Percentiles rank a stretch among this genome's conserved stretches.
Conservation (phyloP, 92 coral and sea anemone species). For the Bergia sp. region DNA sequence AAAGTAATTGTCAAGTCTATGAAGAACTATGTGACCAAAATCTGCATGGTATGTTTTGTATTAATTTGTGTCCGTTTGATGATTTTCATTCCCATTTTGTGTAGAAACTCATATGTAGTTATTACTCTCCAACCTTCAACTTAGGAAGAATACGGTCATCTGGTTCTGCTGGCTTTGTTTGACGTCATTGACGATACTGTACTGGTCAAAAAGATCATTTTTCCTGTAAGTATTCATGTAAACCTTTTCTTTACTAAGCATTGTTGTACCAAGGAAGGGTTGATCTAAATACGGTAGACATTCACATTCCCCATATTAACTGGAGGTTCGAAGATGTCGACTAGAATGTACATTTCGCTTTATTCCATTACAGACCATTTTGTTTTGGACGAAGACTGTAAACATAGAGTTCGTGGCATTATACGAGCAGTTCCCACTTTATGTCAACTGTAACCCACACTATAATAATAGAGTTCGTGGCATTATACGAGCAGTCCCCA, state of each 20-base stretch:
- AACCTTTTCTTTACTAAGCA: not conserved
- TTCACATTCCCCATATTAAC: too few species aligned
- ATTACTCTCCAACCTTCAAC: not conserved
- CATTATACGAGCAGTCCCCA: too few species aligned
- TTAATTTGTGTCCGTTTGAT: not conserved
- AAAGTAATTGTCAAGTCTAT: conserved; percentile 88
- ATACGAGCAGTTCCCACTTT: too few species aligned
- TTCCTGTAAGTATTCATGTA: conserved; percentile 68
- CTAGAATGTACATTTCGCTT: too few species aligned
- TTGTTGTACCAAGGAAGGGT: not conserved
- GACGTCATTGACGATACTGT: conserved; percentile 96
- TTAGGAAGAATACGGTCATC: conserved; percentile 96
- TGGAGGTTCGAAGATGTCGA: too few species aligned
- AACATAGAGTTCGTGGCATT: too few species aligned
- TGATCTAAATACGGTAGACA: not conserved
- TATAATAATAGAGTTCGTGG: too few species aligned
- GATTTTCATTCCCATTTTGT: not conserved
- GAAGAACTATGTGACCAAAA: conserved; percentile 82
- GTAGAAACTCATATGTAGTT: not conserved
- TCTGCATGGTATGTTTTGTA: conserved; percentile 76
- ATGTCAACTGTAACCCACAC: too few species aligned
- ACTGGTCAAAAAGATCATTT: conserved; percentile 82
- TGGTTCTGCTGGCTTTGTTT: conserved; percentile 81
- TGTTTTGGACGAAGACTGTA: too few species aligned
- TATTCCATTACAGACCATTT: too few species aligned